Conservation (phyloP, 2,888 invertebrate species). For the Drosophila aldrichi region DNA sequence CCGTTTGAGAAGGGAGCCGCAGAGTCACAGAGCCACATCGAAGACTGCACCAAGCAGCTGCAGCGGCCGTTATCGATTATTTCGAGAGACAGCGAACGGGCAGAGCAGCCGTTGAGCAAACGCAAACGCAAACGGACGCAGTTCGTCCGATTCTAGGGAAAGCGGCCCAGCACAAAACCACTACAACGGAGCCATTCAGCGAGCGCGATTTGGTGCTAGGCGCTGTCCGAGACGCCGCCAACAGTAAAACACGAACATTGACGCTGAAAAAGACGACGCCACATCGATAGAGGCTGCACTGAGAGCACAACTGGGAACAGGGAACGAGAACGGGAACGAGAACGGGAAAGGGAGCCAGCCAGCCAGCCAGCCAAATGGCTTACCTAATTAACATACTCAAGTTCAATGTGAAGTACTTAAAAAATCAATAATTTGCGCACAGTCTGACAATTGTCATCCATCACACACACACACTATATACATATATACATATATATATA, state of each 20-base stretch:
- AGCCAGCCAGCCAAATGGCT: slow-evolving; percentile 71
- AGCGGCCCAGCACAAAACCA: slow-evolving; percentile 79
- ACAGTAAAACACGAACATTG: slow-evolving; percentile 70
- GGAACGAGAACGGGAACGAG: too few relatives aligned
- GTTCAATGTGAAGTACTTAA: slow-evolving; percentile 84
- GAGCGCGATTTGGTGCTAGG: slow-evolving; percentile 78
- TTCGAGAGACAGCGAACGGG: slow-evolving; percentile 6
- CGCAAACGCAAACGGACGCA: slow-evolving; percentile 30
- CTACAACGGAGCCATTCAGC: slow-evolving; percentile 85
- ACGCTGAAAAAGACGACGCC: slow-evolving; percentile 83
- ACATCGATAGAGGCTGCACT: slow-evolving; percentile 82
- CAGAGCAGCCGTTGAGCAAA: background rate
- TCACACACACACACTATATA: background rate
- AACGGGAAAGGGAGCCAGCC: too few relatives aligned
- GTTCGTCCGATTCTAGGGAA: slow-evolving; percentile 47
- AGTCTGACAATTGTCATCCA: slow-evolving; percentile 16
- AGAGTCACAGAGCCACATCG: slow-evolving; percentile 1
- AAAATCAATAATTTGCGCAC: slow-evolving; percentile 80
- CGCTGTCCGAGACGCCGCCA: slow-evolving; percentile 82
- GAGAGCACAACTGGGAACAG: background rate
- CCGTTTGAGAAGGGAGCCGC: slow-evolving; percentile 17
- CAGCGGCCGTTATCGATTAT: slow-evolving; percentile 30
- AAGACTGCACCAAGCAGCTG: slow-evolving; percentile 8
- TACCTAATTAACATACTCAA: slow-evolving; percentile 84
- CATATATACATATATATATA: background rate